Base-by-base conservation (phyloP, 2,888 invertebrate species). In the Parelbella ahira region DNA sequence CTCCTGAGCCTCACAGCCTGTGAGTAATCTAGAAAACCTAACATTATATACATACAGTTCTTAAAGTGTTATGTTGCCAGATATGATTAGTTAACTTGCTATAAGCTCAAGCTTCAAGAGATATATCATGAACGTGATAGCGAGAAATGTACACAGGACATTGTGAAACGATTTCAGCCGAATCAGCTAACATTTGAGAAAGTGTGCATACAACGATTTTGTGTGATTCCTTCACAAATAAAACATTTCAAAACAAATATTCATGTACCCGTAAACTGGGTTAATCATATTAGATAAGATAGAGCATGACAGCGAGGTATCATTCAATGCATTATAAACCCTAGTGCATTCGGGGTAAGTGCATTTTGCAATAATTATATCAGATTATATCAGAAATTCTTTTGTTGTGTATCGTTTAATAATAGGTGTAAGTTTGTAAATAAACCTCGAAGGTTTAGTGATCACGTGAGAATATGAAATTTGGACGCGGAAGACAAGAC, bases 281-380 rank as follows among this genome's bases (percentile, higher is more conserved):
- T 74, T 80, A 78, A 78, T 78, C 68, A 67, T 66, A 64, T 50
- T n/a, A 48, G 79, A 79, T 79, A 76, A 76, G 77, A 76, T 69
- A 66, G 29, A 64, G 28, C 33, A 24, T 54, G 67, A 72, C 68
- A 63, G 55, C 12, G 23, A 10, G 1, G n/a, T 10, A 5, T 4
- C 11, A 4, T 1, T 7, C 32, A 28, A 41, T 12, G 15, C n/a
- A 13, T 15, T 15, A 8, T 42, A 20, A 28, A 20, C 39, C 9
- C 20, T 39, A 8, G 6, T n/a, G n/a, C n/a, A n/a, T n/a, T n/a
- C n/a, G n/a, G n/a, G n/a, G n/a, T n/a, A n/a, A n/a, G n/a, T n/a
- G n/a, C n/a, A n/a, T n/a, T n/a, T n/a, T n/a, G n/a, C n/a, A n/a
- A n/a, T n/a, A n/a, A n/a, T n/a, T n/a, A n/a, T n/a, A n/a, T n/a